phyloP scores from a whole-genome alignment of 1,140 invertebrate species.

The Drosophila kikkawai region DNA sequence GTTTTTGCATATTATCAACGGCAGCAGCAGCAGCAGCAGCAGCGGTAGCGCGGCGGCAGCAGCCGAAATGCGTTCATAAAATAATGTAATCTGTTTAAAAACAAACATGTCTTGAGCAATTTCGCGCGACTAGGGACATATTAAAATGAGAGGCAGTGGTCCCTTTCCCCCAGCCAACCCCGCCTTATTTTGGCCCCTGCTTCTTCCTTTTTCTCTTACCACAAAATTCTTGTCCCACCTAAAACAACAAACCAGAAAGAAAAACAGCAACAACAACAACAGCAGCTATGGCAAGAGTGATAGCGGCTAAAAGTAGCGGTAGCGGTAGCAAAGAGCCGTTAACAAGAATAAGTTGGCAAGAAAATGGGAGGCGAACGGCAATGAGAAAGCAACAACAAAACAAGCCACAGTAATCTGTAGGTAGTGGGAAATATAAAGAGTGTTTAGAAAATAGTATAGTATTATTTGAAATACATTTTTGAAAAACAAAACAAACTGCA shows the following conservation, averaged over 20 bases:
- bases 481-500: slow-evolving; percentile 14
- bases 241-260: slow-evolving; percentile 60
- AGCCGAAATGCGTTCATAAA: slow-evolving; percentile 77
- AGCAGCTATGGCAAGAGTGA: slow-evolving; percentile 26
- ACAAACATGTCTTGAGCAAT: slow-evolving; percentile 82
- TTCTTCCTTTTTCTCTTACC: slow-evolving; percentile 2
- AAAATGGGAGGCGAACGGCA: slow-evolving; percentile 35
- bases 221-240: slow-evolving; percentile 49
- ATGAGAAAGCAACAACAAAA: slow-evolving; percentile 19
- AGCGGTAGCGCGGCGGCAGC: slow-evolving; percentile 21
- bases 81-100: slow-evolving; percentile 83
- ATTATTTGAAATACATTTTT: too few species aligned
- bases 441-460: background rate
- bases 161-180: background rate
- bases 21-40: slow-evolving; percentile 39
- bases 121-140: slow-evolving; percentile 80
- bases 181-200: background rate
- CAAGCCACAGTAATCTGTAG: slow-evolving; percentile 8
- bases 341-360: slow-evolving; percentile 72
- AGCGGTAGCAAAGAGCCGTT: slow-evolving; percentile 69
- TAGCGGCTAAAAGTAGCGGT: slow-evolving; percentile 55
- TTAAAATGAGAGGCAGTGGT: slow-evolving; percentile 65
- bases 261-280: slow-evolving; percentile 32
- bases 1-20: slow-evolving; percentile 82
- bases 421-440: background rate